Conservation (phyloP, 1,140 invertebrate genomes). For the Drosophila nikananu region DNA sequence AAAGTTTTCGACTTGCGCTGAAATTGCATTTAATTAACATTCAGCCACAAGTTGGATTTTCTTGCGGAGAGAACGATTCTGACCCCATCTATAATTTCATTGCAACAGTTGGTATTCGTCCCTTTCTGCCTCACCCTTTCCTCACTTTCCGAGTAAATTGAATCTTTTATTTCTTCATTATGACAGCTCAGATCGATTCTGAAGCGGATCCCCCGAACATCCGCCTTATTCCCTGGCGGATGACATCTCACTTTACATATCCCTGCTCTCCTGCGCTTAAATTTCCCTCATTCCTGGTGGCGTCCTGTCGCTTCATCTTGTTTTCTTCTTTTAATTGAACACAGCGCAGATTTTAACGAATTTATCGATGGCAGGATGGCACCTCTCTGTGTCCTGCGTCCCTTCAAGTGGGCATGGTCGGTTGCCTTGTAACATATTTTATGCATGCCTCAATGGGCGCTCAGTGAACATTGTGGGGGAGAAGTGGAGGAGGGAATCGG, state of each 20-base stretch:
- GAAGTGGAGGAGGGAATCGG: not conserved
- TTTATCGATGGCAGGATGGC: slow-evolving; percentile 44
- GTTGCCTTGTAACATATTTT: slow-evolving; percentile 66
- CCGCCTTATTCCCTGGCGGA: slow-evolving; percentile 11
- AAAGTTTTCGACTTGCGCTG: slow-evolving; percentile 9
- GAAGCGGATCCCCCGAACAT: slow-evolving; percentile 1
- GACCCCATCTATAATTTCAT: slow-evolving; percentile 2
- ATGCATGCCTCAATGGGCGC: slow-evolving; percentile 59
- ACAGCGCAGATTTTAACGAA: slow-evolving; percentile 49
- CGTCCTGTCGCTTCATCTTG: slow-evolving; percentile 21
- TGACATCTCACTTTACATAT: slow-evolving; percentile 51
- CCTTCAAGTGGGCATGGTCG: slow-evolving; percentile 29
- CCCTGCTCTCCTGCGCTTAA: slow-evolving; percentile 23
- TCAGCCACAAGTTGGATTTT: slow-evolving; percentile 27
- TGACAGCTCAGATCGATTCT: slow-evolving; percentile 20
- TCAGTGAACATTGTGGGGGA: slow-evolving; percentile 49
- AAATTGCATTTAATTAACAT: slow-evolving; percentile 38
- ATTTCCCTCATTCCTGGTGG: slow-evolving; percentile 28
- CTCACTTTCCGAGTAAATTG: slow-evolving; percentile 4
- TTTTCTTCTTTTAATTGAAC: slow-evolving; percentile 51
- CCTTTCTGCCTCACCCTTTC: not conserved
- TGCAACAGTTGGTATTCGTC: slow-evolving; percentile 34
- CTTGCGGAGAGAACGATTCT: not conserved
- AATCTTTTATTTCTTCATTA: slow-evolving; percentile 43
- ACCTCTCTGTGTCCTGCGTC: slow-evolving; percentile 7